Conservation (phyloP, 92 coral and sea anemone species). For the Ricordea florida region DNA sequence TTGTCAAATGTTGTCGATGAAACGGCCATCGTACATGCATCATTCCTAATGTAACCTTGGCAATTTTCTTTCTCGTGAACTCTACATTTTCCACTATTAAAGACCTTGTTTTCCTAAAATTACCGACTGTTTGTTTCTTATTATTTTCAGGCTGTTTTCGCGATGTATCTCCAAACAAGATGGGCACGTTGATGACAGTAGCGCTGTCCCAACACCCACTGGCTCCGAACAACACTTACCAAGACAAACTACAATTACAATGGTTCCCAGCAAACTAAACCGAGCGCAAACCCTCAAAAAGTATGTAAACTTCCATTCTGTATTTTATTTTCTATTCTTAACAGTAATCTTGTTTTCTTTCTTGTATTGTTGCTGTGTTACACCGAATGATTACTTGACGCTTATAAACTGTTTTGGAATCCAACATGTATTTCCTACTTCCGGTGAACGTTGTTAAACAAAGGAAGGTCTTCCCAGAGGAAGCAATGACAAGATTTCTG, state of each 20-base stretch:
- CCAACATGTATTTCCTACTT: constrained; percentile 34
- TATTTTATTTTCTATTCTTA: not conserved
- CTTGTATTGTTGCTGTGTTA: constrained; percentile 14
- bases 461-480: no score
- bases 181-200: constrained; percentile 41
- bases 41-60: no score
- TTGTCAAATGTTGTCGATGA: no score
- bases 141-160: constrained; percentile 8
- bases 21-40: no score
- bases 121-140: not conserved
- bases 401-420: not conserved
- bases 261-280: constrained; percentile 33
- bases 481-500: no score
- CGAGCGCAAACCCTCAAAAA: constrained; percentile 70
- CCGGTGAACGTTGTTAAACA: no score
- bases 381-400: constrained; percentile 2
- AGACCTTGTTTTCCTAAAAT: not conserved
- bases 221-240: constrained; percentile 16
- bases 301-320: constrained; percentile 56
- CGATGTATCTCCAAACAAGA: constrained; percentile 35
- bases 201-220: constrained; percentile 14
- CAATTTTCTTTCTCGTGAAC: not conserved
- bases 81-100: not conserved
- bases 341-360: not conserved
- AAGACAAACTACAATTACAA: not conserved